phyloP scores from a whole-genome alignment of 2,797 vertebrate species.

The Sorex maritimensis region DNA sequence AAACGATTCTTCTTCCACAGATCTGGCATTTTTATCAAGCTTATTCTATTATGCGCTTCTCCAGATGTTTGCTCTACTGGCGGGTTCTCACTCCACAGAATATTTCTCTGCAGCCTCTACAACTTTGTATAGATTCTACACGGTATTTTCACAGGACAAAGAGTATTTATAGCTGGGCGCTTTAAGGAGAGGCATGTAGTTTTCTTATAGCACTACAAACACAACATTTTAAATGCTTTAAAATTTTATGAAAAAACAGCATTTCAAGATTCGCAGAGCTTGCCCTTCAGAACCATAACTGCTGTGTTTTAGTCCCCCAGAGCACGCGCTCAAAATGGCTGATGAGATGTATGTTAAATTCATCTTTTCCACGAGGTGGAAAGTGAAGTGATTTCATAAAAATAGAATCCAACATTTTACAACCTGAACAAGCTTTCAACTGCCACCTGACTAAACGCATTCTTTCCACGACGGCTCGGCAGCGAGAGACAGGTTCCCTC shows the following conservation, averaged over 20 bases:
- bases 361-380: slow-evolving; percentile 75
- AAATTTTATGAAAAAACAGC: slow-evolving; percentile 40
- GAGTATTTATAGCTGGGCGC: background rate
- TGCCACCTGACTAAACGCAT: slow-evolving; percentile 27
- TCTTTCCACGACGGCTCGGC: slow-evolving; percentile 75
- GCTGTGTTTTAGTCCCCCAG: slow-evolving; percentile 71
- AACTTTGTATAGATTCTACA: background rate
- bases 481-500: slow-evolving; percentile 78
- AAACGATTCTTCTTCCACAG: background rate
- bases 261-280: background rate
- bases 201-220: slow-evolving; percentile 47
- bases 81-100: slow-evolving; percentile 24
- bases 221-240: slow-evolving; percentile 61
- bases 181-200: background rate
- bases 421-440: slow-evolving; percentile 80
- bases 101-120: background rate
- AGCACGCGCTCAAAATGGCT: slow-evolving; percentile 79
- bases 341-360: slow-evolving; percentile 80
- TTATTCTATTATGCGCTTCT: background rate
- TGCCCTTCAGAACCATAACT: slow-evolving; percentile 50
- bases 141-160: background rate
- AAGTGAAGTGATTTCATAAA: slow-evolving; percentile 85
- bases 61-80: rapidly evolving
- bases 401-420: slow-evolving; percentile 84
- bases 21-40: background rate